phyloP scores from a whole-genome alignment of 2,113 vertebrate species.

The Dicentrarchus labrax region DNA sequence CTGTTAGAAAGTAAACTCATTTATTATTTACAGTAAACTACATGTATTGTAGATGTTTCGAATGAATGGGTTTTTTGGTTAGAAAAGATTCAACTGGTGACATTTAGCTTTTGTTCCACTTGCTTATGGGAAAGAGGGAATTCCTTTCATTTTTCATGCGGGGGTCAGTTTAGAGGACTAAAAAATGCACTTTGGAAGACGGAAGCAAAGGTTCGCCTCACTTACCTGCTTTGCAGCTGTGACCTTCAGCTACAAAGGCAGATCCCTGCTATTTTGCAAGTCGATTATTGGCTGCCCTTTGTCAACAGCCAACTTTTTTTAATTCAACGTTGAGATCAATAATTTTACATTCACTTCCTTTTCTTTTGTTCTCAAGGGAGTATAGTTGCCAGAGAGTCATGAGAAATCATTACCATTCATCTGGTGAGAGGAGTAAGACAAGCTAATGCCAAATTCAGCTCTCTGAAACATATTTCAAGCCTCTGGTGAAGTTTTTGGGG shows the following conservation, averaged over 20 bases:
- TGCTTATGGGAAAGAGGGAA: slow-evolving; percentile 36
- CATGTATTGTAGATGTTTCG: slow-evolving; percentile 62
- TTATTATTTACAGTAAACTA: slow-evolving; percentile 78
- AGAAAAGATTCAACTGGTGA: slow-evolving; percentile 68
- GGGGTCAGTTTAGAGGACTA: slow-evolving; percentile 53
- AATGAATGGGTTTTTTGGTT: slow-evolving; percentile 63
- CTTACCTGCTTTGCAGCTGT: slow-evolving; percentile 44
- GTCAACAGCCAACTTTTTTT: slow-evolving; percentile 57
- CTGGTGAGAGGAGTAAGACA: slow-evolving; percentile 5
- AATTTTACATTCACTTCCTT: slow-evolving; percentile 42
- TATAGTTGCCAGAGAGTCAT: slow-evolving; percentile 14
- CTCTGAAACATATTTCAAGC: background rate
- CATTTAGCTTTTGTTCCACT: slow-evolving; percentile 78
- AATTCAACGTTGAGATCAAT: slow-evolving; percentile 58
- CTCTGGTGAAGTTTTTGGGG: slow-evolving; percentile 7
- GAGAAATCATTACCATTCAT: slow-evolving; percentile 24
- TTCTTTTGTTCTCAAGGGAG: slow-evolving; percentile 32
- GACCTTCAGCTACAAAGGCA: slow-evolving; percentile 73
- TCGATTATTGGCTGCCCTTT: slow-evolving; percentile 70
- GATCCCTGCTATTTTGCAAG: slow-evolving; percentile 62
- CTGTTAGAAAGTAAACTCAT: slow-evolving; percentile 69
- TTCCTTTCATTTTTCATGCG: slow-evolving; percentile 67
- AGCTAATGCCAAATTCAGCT: background rate
- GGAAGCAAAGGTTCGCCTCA: slow-evolving; percentile 48
- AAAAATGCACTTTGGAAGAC: slow-evolving; percentile 52